Conservation (phyloP, 2,888 invertebrate species). For the Cybosia mesomella region DNA sequence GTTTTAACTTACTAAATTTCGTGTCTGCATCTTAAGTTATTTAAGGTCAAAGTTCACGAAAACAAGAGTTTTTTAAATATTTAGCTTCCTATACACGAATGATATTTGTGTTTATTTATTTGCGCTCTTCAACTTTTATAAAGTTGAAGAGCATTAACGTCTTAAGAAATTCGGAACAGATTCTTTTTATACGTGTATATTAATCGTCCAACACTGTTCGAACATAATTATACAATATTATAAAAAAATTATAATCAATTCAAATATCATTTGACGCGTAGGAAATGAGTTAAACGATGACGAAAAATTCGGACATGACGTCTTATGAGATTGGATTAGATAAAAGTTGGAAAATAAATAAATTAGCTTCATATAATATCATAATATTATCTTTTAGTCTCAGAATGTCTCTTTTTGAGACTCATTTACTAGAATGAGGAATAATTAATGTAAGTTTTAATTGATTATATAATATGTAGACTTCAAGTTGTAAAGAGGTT, state of each 20-base stretch:
- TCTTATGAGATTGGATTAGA: too few relatives aligned
- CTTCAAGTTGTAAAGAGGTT: too few relatives aligned
- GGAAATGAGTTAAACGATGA: background rate
- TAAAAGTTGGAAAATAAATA: background rate
- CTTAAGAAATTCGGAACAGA: background rate
- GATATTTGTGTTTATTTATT: background rate
- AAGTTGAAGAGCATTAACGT: background rate
- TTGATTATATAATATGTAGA: too few relatives aligned
- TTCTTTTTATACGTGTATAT: background rate
- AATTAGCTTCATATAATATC: background rate
- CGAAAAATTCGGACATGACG: background rate
- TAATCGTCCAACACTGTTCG: too few relatives aligned
- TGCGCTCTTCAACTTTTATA: too few relatives aligned
- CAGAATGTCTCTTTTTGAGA: too few relatives aligned
- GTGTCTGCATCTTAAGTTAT: background rate
- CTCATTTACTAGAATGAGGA: too few relatives aligned
- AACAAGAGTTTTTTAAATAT: background rate
- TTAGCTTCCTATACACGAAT: background rate
- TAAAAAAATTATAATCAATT: too few relatives aligned
- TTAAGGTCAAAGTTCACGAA: background rate
- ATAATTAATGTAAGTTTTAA: too few relatives aligned
- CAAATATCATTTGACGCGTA: too few relatives aligned
- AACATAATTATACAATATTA: too few relatives aligned
- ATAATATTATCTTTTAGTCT: background rate
- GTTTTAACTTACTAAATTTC: background rate